Percentiles rank a stretch among this genome's conserved stretches.
Conservation (phyloP, 2,888 invertebrate genomes). For the Drosophila algonquin region DNA sequence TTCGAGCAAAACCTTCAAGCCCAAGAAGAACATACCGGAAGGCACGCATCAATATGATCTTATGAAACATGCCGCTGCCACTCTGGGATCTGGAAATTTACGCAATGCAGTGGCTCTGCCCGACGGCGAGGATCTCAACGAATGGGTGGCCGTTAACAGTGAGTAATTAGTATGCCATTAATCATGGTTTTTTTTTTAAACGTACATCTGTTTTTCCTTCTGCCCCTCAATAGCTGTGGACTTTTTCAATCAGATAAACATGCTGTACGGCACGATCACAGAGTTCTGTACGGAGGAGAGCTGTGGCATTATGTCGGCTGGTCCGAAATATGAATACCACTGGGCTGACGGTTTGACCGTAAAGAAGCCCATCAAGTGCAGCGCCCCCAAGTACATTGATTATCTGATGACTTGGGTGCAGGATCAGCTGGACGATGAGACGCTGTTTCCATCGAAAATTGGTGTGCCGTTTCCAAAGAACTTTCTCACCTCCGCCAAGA, state of each 20-base stretch:
- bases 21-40: conserved; percentile 99
- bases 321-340: conserved; percentile 99
- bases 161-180: conserved; percentile 84
- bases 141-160: conserved; percentile 99
- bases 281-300: conserved; percentile 99
- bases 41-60: conserved; percentile 99
- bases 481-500: conserved; percentile 98
- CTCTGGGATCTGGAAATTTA: conserved; percentile 98
- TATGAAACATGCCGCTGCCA: conserved; percentile 99
- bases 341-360: conserved; percentile 99
- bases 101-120: conserved; percentile 97
- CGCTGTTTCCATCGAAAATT: conserved; percentile 98
- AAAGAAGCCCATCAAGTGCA: conserved; percentile 99
- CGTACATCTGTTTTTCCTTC: background rate
- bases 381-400: conserved; percentile 99
- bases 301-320: conserved; percentile 99
- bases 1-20: conserved; percentile 98
- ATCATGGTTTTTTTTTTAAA: background rate
- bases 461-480: conserved; percentile 99
- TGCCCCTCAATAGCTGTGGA: conserved; percentile 91
- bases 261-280: conserved; percentile 99
- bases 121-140: conserved; percentile 99
- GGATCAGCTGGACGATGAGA: conserved; percentile 99
- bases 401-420: conserved; percentile 99
- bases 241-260: conserved; percentile 99